A percentile compares a stretch with the other conserved stretches of the same genome.
Conservation (phyloP, 35 echinoderm and acorn worm species). For the Apostichopus parvimensis region DNA sequence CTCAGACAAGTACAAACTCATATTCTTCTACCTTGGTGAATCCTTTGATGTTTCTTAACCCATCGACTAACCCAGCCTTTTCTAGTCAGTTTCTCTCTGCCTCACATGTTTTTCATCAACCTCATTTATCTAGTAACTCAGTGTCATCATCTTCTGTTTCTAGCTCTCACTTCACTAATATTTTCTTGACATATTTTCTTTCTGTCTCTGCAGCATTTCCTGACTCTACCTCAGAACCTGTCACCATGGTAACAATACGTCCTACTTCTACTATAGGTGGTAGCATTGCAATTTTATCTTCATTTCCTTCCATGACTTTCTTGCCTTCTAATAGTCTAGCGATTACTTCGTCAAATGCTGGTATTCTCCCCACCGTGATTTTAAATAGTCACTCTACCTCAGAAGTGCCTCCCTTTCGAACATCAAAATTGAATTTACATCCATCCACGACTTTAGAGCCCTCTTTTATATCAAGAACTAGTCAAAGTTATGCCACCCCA, state of each 20-base stretch:
- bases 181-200: neutral
- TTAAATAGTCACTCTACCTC: neutral
- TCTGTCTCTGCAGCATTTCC: constrained; percentile 17
- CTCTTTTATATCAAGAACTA: constrained; percentile 3
- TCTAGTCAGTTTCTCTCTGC: neutral
- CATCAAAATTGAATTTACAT: neutral
- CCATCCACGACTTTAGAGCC: neutral
- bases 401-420: no score
- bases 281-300: neutral
- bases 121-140: neutral
- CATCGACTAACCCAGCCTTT: neutral
- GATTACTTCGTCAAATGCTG: neutral
- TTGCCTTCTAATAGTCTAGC: constrained; percentile 7
- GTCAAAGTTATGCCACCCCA: neutral
- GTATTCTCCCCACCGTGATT: neutral
- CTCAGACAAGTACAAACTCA: no score
- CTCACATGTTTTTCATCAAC: neutral
- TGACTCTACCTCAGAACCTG: neutral
- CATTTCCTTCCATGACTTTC: neutral
- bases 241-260: constrained; percentile 31
- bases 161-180: neutral
- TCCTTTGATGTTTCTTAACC: no score
- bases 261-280: neutral
- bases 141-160: neutral
- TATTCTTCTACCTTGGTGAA: no score